Conservation (phyloP, 2,113 vertebrate genomes). For the chimpanzee (Pan troglodytes) region NHGRI_mPanTro3-v2.1_pri NC_072402.2:109751001-109751500, state of each 20-base stretch:
- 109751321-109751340: background rate
- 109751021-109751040: background rate
- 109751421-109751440: background rate
- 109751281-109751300: background rate
- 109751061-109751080: background rate
- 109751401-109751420: background rate
- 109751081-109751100: background rate
- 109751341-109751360: background rate
- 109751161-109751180: background rate
- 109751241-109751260: background rate
- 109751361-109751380: background rate
- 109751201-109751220: background rate
- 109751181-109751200: background rate
- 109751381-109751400: background rate
- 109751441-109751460: background rate
- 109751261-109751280: background rate
- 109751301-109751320: background rate
- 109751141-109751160: background rate
- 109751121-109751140: background rate
- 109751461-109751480: background rate
- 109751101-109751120: background rate
- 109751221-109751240: background rate
- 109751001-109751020: background rate
- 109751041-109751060: background rate
- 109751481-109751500: background rate